Base-by-base conservation (phyloP, 1,140 invertebrate genomes). In the Ceratina japonica region DNA sequence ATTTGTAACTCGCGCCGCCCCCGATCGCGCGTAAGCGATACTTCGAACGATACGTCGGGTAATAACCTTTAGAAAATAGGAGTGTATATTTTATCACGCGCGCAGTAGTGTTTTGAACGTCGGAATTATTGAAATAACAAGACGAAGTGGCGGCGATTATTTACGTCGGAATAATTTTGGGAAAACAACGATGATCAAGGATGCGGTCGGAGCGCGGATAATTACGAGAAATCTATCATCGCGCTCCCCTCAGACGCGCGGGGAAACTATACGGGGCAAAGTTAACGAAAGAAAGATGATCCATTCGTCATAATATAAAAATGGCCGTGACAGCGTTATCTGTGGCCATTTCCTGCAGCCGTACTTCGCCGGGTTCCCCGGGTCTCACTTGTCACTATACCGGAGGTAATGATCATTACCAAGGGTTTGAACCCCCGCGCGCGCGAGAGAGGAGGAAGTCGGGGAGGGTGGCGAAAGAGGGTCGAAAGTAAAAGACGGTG, bases 401-500 rank as follows among this genome's bases (percentile, higher is more conserved):
- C 89, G 89, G 89, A 91, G 90, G 90, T 92, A 92, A 92, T 92
- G 90, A 92, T 92, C 91, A 92, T 92, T 92, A 92, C 86, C 85
- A 61, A 66, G 83, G 84, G 76, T 83, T 81, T 81, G 76, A 76
- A 82, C 71, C 83, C 84, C 80, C 68, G 66, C 54, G 31, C 24
- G 44, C 20, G 37, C 54, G 61, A 52, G 37, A 63, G 75, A 73
- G 61, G 56, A 58, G 78, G 64, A 59, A 69, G 77, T 27, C 59
- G 65, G 68, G 62, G 27, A 64, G 61, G 72, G 62, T 51, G 66
- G 49, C 10, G 37, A 10, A 61, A 66, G 63, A 72, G 70, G 63
- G 71, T 65, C 27, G 63, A 82, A 75, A 80, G 80, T 75, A 83
- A 77, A 85, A 81, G 82, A 87, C 75, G 80, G 64, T 83, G 86